Conservation (phyloP, 2,113 vertebrate species). For the Pontoporia blainvillei region DNA sequence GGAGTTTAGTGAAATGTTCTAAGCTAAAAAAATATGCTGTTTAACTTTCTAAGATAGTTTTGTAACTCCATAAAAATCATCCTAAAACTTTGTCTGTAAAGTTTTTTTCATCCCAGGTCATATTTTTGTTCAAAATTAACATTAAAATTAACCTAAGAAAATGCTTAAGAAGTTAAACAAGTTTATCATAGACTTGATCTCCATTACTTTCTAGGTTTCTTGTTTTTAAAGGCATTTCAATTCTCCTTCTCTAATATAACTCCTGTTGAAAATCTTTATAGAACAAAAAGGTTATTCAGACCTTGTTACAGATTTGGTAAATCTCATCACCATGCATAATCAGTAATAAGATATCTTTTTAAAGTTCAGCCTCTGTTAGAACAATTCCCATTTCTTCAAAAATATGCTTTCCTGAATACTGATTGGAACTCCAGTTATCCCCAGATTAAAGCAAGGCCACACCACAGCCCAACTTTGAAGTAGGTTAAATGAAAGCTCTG, state of each 20-base stretch:
- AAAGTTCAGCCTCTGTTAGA: neutral
- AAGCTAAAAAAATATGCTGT: neutral
- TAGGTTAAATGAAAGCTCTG: neutral
- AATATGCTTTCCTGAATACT: neutral
- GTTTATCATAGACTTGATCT: neutral
- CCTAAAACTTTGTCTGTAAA: neutral
- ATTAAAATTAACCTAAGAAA: neutral
- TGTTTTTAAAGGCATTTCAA: neutral
- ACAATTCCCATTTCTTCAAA: neutral
- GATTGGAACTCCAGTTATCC: neutral
- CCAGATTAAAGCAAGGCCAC: neutral
- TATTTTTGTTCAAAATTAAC: neutral
- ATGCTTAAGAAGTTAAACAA: neutral
- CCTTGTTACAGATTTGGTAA: neutral
- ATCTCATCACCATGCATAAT: neutral
- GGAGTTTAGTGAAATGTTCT: neutral
- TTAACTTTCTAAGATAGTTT: slow-evolving; percentile 8
- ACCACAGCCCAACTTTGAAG: neutral
- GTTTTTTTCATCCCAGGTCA: neutral
- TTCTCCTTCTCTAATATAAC: neutral
- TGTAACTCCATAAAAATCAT: neutral
- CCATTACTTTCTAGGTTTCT: neutral
- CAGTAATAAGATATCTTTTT: neutral
- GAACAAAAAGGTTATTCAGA: neutral
- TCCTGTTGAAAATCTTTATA: neutral